phyloP scores from a whole-genome alignment of 2,888 invertebrate genomes.

The Trachelus stipa region DNA sequence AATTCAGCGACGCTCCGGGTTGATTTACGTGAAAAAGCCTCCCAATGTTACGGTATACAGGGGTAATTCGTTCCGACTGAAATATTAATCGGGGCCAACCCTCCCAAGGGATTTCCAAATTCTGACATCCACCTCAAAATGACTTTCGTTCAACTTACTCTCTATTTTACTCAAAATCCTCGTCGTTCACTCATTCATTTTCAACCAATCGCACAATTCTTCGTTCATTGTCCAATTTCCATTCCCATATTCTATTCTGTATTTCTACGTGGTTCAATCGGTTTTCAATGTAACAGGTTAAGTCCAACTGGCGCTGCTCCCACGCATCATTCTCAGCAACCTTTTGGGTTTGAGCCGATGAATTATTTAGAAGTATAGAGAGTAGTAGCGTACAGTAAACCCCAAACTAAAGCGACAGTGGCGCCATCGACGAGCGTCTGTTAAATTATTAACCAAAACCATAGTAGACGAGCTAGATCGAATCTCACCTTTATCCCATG shows the following conservation, averaged over 20 bases:
- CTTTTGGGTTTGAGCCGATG: constrained; percentile 36
- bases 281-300: constrained; percentile 24
- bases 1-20: background rate
- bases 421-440: background rate
- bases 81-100: background rate
- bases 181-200: background rate
- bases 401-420: background rate
- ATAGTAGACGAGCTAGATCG: background rate
- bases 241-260: background rate
- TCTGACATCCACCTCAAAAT: background rate
- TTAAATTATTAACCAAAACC: constrained; percentile 20
- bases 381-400: background rate
- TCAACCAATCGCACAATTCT: background rate
- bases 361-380: constrained; percentile 50
- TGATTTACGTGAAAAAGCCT: background rate
- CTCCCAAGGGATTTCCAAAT: background rate
- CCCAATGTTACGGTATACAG: background rate
- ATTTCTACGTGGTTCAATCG: background rate
- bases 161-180: background rate
- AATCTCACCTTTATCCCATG: background rate
- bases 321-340: constrained; percentile 30
- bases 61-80: background rate
- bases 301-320: constrained; percentile 35
- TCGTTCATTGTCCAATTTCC: background rate
- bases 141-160: background rate